Conservation (phyloP, 2,797 vertebrate species). For the Rhabdophis nuchalis region DNA sequence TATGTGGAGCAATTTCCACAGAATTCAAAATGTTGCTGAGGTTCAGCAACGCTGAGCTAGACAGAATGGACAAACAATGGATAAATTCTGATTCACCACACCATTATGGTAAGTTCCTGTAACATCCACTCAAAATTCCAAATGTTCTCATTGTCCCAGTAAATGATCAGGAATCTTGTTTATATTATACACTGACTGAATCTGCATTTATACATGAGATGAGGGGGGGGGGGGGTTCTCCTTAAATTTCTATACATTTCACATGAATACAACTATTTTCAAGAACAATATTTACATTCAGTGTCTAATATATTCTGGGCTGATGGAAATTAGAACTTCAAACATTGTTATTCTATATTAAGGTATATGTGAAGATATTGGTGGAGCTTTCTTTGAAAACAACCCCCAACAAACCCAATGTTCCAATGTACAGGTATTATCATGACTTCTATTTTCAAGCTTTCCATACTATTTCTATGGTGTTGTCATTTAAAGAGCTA, state of each 20-base stretch:
- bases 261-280: not conserved
- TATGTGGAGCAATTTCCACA: not conserved
- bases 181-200: not conserved
- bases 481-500: constrained; percentile 30
- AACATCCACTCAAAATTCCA: not conserved
- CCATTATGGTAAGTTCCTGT: not conserved
- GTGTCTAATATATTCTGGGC: not conserved
- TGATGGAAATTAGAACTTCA: not conserved
- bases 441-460: constrained; percentile 21
- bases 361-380: not conserved
- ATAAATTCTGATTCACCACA: not conserved
- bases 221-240: too few species aligned
- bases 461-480: constrained; percentile 4
- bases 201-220: not conserved
- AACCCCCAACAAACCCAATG: not conserved
- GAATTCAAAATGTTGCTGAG: not conserved
- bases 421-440: constrained; percentile 4
- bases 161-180: not conserved
- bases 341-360: not conserved
- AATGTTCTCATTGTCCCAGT: not conserved
- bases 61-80: not conserved
- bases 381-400: not conserved
- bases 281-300: not conserved
- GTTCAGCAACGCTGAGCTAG: not conserved
- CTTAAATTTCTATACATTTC: not conserved